These are phyloP conservation scores for Ophiothrix spiculata DNA, from an alignment of 35 echinoderm and acorn worm genomes.

Conservation along the genomic window DNA sequence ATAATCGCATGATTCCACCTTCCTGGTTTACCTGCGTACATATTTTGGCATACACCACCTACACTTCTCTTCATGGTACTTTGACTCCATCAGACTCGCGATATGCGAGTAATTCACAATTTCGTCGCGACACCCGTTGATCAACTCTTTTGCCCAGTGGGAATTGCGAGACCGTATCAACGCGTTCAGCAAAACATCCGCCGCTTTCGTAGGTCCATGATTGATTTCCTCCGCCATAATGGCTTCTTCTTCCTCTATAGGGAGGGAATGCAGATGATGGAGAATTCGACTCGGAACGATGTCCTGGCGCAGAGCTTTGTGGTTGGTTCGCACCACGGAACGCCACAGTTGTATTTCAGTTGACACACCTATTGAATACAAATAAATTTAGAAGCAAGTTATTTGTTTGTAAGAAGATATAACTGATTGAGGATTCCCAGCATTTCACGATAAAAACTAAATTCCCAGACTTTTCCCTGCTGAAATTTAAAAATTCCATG, in stretches of 20 bases:
- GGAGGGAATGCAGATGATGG: neutral
- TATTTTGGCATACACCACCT: neutral
- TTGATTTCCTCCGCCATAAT: slow-evolving; percentile 12
- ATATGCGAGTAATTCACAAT: neutral
- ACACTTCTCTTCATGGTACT: neutral
- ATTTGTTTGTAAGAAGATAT: too few relatives aligned
- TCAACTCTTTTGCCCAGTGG: neutral
- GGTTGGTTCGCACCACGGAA: neutral
- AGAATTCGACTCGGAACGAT: neutral
- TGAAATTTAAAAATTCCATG: too few relatives aligned
- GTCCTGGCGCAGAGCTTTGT: neutral
- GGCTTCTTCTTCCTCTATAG: neutral
- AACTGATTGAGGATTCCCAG: too few relatives aligned
- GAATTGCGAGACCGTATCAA: neutral
- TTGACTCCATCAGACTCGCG: neutral
- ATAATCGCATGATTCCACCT: too few relatives aligned
- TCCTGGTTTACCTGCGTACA: too few relatives aligned
- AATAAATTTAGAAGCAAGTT: too few relatives aligned
- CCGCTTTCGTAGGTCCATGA: neutral
- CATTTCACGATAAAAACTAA: too few relatives aligned
- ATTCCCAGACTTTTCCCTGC: too few relatives aligned
- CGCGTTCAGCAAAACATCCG: neutral
- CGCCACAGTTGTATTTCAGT: neutral
- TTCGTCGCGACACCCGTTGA: neutral
- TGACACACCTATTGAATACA: neutral